phyloP scores from a whole-genome alignment of 2,797 vertebrate species.

The Gambelia wislizenii region DNA sequence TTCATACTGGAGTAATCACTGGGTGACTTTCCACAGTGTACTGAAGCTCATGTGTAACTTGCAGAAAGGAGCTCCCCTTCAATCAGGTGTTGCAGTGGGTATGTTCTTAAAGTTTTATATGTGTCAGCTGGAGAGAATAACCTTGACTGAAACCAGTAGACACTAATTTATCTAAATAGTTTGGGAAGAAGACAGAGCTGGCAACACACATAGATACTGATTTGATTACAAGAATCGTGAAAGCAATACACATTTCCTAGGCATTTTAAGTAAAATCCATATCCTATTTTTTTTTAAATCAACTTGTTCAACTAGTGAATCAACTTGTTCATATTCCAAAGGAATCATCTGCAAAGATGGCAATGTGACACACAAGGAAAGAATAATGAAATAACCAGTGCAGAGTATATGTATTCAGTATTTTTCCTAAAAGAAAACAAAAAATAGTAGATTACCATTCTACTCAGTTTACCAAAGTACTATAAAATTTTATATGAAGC shows the following conservation, averaged over 20 bases:
- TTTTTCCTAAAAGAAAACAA: background rate
- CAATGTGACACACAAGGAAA: slow-evolving; percentile 24
- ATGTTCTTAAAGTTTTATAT: background rate
- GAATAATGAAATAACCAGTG: background rate
- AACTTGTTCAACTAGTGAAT: slow-evolving; percentile 9
- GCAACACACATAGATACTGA: background rate
- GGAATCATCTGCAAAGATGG: slow-evolving; percentile 19
- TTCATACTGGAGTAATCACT: background rate
- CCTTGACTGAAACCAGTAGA: background rate
- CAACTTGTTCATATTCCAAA: background rate
- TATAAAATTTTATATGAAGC: slow-evolving; percentile 6
- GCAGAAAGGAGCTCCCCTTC: background rate
- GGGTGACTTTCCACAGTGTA: background rate
- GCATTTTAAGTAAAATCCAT: background rate
- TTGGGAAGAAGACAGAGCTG: background rate
- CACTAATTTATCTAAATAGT: background rate
- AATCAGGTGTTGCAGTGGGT: background rate
- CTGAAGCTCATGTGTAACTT: background rate
- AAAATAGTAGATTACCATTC: slow-evolving; percentile 19
- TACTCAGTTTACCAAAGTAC: slow-evolving; percentile 38
- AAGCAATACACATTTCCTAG: background rate
- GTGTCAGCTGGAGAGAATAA: background rate
- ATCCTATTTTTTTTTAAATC: background rate
- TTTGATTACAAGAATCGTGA: background rate
- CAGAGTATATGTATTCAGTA: background rate